These are phyloP conservation scores for Xiphydria camelus DNA, from an alignment of 2,888 invertebrate species.

Conservation along the genomic window DNA sequence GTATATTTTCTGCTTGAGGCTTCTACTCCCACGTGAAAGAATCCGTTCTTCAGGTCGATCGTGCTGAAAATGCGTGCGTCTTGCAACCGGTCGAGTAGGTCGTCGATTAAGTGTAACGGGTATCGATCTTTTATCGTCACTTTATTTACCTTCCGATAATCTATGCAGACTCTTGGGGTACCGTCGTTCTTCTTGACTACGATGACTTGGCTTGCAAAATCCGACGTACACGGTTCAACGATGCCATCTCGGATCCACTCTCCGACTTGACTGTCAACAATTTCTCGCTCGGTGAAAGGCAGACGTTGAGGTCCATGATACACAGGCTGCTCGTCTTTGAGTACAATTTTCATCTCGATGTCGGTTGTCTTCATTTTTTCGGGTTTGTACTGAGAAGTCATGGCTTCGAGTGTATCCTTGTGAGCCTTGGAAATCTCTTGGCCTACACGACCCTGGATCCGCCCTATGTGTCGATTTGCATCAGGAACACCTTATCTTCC, in stretches of 20 bases:
- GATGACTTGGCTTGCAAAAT: conserved; percentile 36
- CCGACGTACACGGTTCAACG: conserved; percentile 33
- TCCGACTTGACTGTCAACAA: conserved; percentile 32
- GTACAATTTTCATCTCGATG: no score
- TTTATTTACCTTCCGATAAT: conserved; percentile 33
- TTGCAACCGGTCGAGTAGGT: conserved; percentile 10
- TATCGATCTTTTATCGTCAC: conserved; percentile 34
- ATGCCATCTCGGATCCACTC: conserved; percentile 37
- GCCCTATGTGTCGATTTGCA: no score
- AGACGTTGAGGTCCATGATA: conserved; percentile 26
- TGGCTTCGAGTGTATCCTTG: conserved; percentile 18
- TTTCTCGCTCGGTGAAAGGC: conserved; percentile 21
- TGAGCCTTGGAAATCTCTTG: no score
- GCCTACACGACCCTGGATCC: no score
- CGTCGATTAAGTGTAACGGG: conserved; percentile 33
- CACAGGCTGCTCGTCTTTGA: conserved; percentile 32
- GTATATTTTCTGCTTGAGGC: no score
- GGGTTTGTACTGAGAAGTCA: conserved; percentile 28
- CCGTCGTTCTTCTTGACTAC: conserved; percentile 33
- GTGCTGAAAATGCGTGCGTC: no score
- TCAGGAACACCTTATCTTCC: no score
- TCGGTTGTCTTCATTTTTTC: conserved; percentile 27
- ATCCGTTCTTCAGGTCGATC: no score
- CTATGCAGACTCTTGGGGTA: conserved; percentile 18
- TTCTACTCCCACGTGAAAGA: no score